Conservation (phyloP, 2,797 vertebrate genomes). For the Myotis findleyi region DNA sequence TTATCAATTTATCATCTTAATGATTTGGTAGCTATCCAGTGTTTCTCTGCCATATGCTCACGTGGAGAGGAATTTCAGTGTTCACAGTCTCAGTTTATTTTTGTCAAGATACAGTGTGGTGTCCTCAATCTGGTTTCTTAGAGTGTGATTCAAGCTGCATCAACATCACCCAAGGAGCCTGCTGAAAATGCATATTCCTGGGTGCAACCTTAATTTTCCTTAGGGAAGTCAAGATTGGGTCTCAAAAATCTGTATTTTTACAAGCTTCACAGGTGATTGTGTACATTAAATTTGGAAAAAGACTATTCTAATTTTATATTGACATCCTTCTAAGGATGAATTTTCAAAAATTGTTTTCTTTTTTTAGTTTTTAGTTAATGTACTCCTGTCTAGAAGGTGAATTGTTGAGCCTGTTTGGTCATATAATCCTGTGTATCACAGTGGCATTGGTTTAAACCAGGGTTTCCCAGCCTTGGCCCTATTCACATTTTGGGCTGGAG, state of each 20-base stretch:
- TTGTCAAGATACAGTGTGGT: neutral
- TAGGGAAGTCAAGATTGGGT: neutral
- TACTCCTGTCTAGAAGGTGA: neutral
- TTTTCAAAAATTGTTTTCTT: constrained; percentile 1
- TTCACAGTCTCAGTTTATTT: neutral
- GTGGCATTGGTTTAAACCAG: neutral
- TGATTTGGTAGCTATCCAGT: neutral
- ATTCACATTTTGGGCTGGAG: neutral
- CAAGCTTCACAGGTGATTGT: neutral
- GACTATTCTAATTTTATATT: neutral
- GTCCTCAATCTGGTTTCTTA: constrained; percentile 21
- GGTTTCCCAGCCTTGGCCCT: neutral
- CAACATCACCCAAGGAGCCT: neutral
- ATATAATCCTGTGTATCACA: neutral
- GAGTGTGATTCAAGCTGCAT: neutral
- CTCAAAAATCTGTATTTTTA: constrained; percentile 11
- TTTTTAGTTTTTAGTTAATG: constrained; percentile 12
- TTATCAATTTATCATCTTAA: constrained; percentile 19
- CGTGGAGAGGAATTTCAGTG: neutral
- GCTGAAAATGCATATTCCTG: neutral
- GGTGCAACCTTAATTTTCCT: neutral
- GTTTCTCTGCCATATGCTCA: neutral
- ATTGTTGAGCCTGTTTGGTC: neutral
- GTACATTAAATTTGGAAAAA: neutral
- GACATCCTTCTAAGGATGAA: neutral